These are phyloP conservation scores for Hemichromis elongatus DNA, from an alignment of 2,113 vertebrate genomes.

Conservation along the genomic window DNA sequence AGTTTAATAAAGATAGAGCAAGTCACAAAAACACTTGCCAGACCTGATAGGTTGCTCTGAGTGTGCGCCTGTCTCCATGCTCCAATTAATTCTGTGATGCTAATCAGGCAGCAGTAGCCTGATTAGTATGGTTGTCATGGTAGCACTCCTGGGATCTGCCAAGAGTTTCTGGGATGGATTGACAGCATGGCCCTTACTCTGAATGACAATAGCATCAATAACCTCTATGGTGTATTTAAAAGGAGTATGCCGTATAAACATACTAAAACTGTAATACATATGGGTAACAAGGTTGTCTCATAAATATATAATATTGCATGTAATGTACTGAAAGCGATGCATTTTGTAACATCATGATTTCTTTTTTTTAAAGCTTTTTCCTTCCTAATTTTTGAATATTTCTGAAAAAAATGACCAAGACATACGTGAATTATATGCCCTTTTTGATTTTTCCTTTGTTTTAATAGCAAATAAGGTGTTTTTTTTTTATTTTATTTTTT, in stretches of 20 bases:
- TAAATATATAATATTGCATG: background rate
- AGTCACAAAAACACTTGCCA: background rate
- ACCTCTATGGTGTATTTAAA: background rate
- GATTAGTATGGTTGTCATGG: slow-evolving; percentile 46
- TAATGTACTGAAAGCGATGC: background rate
- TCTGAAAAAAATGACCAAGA: background rate
- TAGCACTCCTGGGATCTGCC: slow-evolving; percentile 25
- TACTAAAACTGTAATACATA: background rate
- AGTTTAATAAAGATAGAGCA: background rate
- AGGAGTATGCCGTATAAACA: background rate
- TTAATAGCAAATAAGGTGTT: background rate
- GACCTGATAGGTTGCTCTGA: background rate
- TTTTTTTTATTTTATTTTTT: background rate
- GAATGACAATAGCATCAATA: background rate
- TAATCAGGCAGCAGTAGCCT: slow-evolving; percentile 28
- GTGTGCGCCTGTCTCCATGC: background rate
- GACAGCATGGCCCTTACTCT: background rate
- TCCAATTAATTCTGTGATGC: slow-evolving; percentile 35
- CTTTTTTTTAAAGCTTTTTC: background rate
- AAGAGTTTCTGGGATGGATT: slow-evolving; percentile 35
- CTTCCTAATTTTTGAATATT: background rate
- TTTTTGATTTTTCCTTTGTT: background rate
- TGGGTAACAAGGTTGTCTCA: background rate
- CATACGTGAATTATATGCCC: background rate
- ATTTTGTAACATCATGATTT: background rate